Evolutionary conservation across 2,113 vertebrate species (phyloP).

Genomic region (Ibidorhyncha struthersii): DNA sequence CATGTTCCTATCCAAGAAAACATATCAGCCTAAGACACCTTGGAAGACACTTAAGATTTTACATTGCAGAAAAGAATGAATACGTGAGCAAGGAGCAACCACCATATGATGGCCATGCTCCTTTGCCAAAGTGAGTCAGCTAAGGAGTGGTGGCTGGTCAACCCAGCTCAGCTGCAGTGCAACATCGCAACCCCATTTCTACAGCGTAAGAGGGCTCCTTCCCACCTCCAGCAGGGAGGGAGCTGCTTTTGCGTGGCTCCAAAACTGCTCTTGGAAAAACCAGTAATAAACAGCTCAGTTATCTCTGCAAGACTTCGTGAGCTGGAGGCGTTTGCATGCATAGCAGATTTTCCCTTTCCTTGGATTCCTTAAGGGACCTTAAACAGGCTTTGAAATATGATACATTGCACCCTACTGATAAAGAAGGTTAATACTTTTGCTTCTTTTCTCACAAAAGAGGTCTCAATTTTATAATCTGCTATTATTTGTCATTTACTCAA

Average conservation of each 20-base stretch:
- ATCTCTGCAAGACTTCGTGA: background rate
- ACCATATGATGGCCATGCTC: background rate
- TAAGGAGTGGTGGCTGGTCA: background rate
- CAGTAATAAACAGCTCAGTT: background rate
- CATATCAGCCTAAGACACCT: background rate
- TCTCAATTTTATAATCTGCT: background rate
- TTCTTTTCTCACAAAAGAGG: background rate
- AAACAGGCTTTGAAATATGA: constrained; percentile 19
- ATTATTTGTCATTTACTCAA: background rate
- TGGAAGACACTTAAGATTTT: background rate
- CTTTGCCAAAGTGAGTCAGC: too few relatives aligned
- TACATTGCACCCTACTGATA: background rate
- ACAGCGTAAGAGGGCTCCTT: background rate
- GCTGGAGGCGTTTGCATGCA: background rate
- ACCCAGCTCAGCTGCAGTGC: too few relatives aligned
- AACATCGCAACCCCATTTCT: background rate
- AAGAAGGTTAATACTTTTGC: background rate
- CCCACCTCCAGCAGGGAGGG: background rate
- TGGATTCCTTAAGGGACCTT: background rate
- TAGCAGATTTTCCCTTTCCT: background rate
- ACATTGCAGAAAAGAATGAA: background rate
- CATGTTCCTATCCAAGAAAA: background rate
- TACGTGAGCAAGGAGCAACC: background rate
- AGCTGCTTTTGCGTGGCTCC: background rate
- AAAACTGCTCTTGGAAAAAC: background rate